phyloP scores from a whole-genome alignment of 92 coral and sea anemone species.

The Phenganax stokvisi region DNA sequence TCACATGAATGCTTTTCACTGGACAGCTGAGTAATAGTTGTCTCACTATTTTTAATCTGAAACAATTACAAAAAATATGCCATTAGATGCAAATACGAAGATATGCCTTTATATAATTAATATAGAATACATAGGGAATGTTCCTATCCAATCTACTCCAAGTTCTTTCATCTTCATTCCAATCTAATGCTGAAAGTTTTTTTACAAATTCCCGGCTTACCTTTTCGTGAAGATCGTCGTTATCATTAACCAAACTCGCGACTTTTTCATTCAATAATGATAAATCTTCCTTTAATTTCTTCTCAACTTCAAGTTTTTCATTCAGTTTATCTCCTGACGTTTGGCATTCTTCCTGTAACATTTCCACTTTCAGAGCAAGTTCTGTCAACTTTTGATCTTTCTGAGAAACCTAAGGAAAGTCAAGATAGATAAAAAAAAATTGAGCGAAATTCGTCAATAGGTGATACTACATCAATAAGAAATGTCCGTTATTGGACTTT shows the following conservation, averaged over 20 bases:
- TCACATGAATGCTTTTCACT: constrained; percentile 64
- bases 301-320: constrained; percentile 44
- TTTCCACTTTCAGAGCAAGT: constrained; percentile 87
- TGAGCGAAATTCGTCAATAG: not conserved
- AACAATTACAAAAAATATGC: not conserved
- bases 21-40: constrained; percentile 62
- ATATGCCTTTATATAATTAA: not conserved
- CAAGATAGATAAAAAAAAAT: not conserved
- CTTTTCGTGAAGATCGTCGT: not conserved
- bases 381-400: constrained; percentile 82
- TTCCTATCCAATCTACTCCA: not conserved
- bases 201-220: not conserved
- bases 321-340: constrained; percentile 65
- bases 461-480: too few species aligned
- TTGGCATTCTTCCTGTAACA: constrained; percentile 83
- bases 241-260: constrained; percentile 2
- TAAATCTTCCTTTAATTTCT: constrained; percentile 12
- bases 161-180: not conserved
- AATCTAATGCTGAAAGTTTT: not conserved
- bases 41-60: constrained; percentile 61
- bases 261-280: constrained; percentile 9
- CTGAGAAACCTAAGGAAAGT: constrained; percentile 62
- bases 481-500: too few species aligned
- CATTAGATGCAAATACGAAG: not conserved
- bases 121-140: not conserved